Conservation (phyloP, 1,140 invertebrate species). For the Caenorhabditis remanei region DNA sequence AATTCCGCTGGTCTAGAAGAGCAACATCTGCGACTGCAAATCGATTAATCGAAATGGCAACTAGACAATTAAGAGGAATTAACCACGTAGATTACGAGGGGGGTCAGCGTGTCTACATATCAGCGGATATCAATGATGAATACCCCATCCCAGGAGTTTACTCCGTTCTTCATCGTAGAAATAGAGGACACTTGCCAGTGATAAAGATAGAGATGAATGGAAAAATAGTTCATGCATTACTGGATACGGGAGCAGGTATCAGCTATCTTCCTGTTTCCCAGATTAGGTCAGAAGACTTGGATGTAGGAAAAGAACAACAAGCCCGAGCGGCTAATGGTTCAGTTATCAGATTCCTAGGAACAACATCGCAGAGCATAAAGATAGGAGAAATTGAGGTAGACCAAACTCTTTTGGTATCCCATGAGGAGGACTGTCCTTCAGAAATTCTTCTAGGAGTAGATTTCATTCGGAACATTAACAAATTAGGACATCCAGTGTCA, state of each 20-base stretch:
- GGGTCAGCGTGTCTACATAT: too few relatives aligned
- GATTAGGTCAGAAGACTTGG: background rate
- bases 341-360: background rate
- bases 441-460: background rate
- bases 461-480: background rate
- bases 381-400: background rate
- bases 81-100: too few relatives aligned
- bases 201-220: background rate
- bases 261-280: background rate
- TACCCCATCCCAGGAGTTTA: too few relatives aligned
- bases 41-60: too few relatives aligned
- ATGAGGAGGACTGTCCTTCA: background rate
- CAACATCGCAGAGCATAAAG: background rate
- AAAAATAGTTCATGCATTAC: background rate
- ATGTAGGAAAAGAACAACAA: background rate
- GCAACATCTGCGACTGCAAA: too few relatives aligned
- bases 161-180: too few relatives aligned
- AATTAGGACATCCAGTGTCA: background rate
- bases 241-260: background rate
- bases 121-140: too few relatives aligned
- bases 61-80: too few relatives aligned
- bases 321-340: background rate
- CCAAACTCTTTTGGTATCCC: background rate
- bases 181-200: background rate
- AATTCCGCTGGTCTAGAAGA: too few relatives aligned